Evolutionary conservation across 1,140 invertebrate species (phyloP).

Genomic region (Triops cancriformis): DNA sequence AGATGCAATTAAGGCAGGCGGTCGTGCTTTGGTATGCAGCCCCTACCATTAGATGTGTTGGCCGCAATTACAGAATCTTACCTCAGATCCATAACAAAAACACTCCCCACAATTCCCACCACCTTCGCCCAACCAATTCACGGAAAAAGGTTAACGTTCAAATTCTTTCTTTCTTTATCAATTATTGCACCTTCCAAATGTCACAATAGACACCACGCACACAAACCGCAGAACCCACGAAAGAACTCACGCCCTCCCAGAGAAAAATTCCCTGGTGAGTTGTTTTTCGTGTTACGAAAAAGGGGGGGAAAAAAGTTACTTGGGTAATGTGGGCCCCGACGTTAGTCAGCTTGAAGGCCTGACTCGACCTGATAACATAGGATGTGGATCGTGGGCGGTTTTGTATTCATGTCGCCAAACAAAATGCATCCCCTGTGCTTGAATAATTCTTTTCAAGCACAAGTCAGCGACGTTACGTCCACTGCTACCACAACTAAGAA

Average conservation of each 20-base stretch:
- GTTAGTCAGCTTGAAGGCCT: neutral
- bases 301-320: neutral
- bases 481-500: neutral
- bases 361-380: neutral
- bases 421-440: neutral
- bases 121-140: too few relatives aligned
- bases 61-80: neutral
- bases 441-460: neutral
- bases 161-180: too few relatives aligned
- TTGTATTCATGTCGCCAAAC: neutral
- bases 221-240: too few relatives aligned
- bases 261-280: neutral
- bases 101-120: neutral
- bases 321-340: neutral
- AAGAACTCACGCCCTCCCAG: too few relatives aligned
- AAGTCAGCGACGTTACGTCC: neutral
- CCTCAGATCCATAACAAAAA: neutral
- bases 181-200: too few relatives aligned
- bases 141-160: too few relatives aligned
- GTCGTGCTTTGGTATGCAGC: neutral
- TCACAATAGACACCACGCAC: too few relatives aligned
- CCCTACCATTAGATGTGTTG: neutral
- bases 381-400: neutral
- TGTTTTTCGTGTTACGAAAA: neutral
- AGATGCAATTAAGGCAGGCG: neutral